These are phyloP conservation scores for Poecilia latipinna DNA, from an alignment of 2,113 vertebrate genomes.

Conservation along the genomic window DNA sequence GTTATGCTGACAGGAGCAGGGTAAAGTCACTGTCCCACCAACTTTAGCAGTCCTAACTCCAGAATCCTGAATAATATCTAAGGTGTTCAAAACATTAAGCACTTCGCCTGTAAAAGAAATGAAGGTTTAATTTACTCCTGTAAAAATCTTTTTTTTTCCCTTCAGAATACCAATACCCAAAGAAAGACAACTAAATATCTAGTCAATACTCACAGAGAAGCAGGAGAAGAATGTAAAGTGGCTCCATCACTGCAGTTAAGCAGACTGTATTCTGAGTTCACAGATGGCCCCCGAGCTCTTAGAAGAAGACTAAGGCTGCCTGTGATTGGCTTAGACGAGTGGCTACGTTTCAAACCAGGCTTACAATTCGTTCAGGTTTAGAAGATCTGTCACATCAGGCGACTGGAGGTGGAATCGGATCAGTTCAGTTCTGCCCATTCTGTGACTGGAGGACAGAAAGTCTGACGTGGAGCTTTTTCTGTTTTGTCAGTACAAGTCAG, in stretches of 20 bases:
- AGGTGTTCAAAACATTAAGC: neutral
- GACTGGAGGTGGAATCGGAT: too few relatives aligned
- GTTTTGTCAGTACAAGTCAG: too few relatives aligned
- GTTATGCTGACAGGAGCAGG: slow-evolving; percentile 20
- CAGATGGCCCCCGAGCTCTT: slow-evolving; percentile 15
- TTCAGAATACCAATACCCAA: neutral
- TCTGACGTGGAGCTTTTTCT: too few relatives aligned
- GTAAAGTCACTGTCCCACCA: slow-evolving; percentile 39
- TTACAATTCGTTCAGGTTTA: slow-evolving; percentile 3
- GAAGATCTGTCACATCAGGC: neutral
- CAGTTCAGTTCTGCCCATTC: too few relatives aligned
- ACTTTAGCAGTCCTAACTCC: slow-evolving; percentile 20
- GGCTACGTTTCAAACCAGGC: slow-evolving; percentile 19
- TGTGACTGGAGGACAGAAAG: too few relatives aligned
- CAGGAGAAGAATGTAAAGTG: slow-evolving; percentile 23
- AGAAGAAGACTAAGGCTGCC: slow-evolving; percentile 23
- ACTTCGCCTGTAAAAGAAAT: slow-evolving; percentile 20
- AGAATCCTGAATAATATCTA: slow-evolving; percentile 30
- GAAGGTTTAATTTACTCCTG: neutral
- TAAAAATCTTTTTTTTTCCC: rapidly evolving
- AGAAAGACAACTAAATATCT: neutral
- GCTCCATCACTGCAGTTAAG: slow-evolving; percentile 36
- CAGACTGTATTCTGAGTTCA: slow-evolving; percentile 5
- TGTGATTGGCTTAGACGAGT: slow-evolving; percentile 55
- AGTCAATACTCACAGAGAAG: slow-evolving; percentile 51